phyloP scores from a whole-genome alignment of 2,113 vertebrate genomes.

The crab-eating macaque (Macaca fascicularis) region T2T-MFA8v1.1 NC_088391.1:76517501-76518000 shows the following conservation, averaged over 20 bases:
- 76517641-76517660: background rate
- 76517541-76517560: background rate
- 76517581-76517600: background rate
- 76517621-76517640: background rate
- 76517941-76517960: background rate
- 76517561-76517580: background rate
- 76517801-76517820: background rate
- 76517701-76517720: background rate
- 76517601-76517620: background rate
- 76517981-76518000: background rate
- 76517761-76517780: background rate
- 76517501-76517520: background rate
- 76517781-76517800: background rate
- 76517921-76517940: background rate
- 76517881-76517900: background rate
- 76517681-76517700: background rate
- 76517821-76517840: background rate
- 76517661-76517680: background rate
- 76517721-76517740: background rate
- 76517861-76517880: background rate
- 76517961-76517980: background rate
- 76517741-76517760: background rate
- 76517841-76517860: background rate
- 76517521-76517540: background rate
- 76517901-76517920: background rate